Conservation (phyloP, 2,888 invertebrate genomes). For the Alviniconcha strummeri region DNA sequence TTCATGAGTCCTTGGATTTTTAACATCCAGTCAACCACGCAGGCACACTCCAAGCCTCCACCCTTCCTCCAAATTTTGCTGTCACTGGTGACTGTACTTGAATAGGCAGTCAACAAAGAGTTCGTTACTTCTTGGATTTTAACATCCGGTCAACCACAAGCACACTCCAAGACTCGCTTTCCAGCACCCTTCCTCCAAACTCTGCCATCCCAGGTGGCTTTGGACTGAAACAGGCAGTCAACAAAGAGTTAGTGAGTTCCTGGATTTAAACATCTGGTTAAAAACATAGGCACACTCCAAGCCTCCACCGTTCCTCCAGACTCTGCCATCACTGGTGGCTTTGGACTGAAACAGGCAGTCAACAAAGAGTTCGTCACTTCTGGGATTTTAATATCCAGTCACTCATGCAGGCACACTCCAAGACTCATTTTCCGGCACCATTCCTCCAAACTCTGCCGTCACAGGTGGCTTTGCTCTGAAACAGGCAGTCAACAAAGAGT, state of each 20-base stretch:
- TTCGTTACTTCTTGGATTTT: too few species aligned
- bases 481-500: slow-evolving; percentile 70
- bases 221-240: slow-evolving; percentile 78
- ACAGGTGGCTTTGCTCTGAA: slow-evolving; percentile 76
- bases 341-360: too few species aligned
- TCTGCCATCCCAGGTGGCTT: slow-evolving; percentile 78
- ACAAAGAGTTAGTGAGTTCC: background rate
- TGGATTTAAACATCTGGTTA: too few species aligned
- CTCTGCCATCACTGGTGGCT: too few species aligned
- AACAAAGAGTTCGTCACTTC: slow-evolving; percentile 70
- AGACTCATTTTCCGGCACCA: slow-evolving; percentile 85
- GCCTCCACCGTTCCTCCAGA: too few species aligned
- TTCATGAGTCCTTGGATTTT: slow-evolving; percentile 63
- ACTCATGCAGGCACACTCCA: slow-evolving; percentile 78
- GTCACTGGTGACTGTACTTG: slow-evolving; percentile 52
- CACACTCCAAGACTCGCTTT: slow-evolving; percentile 83
- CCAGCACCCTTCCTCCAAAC: slow-evolving; percentile 84
- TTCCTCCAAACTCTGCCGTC: slow-evolving; percentile 83
- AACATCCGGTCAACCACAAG: slow-evolving; percentile 62
- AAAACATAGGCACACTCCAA: too few species aligned
- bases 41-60: slow-evolving; percentile 82
- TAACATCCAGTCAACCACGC: slow-evolving; percentile 59
- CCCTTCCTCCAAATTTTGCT: too few species aligned
- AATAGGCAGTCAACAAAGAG: background rate
- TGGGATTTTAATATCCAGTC: too few species aligned